Base-by-base conservation (phyloP, 2,888 invertebrate species). In the Nyleta sp. region DNA sequence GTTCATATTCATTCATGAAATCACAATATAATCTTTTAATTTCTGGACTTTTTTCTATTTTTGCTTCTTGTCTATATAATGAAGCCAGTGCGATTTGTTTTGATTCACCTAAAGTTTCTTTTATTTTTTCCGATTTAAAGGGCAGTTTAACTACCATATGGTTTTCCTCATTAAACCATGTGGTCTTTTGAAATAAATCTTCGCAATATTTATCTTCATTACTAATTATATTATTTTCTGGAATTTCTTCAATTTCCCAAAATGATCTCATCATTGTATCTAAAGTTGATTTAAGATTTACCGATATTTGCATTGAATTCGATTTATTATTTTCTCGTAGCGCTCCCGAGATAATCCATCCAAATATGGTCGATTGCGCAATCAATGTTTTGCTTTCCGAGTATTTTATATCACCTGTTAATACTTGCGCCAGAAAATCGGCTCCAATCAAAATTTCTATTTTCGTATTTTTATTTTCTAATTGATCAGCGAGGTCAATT, bases 51-150 rank as follows among this genome's bases (percentile, higher is more conserved):
- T 18, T 6, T 6, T 17, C 20, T 5, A 18, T 7, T n/a, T 11
- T 17, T 18, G 44, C 44, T 44, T 44, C 44, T 17, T 7, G 6
- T 1, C 18, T n/a, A 3, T 18, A 11, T 31, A n/a, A 31, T n/a
- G 52, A 31, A n/a, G 52, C 52, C 4, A 52, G 13, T 6, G 52
- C 52, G 3, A 52, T 52, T 5, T 6, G 0, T 31, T 52, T 31
- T 28, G 52, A 52, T 7, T 48, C 48, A 7, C 48, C 48, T 6
- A 48, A 35, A 35, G n/a, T 8, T 5, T 46, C 2, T 22, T 7
- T 7, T 10, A 22, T 5, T 22, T 4, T 4, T 6, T 6, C 2
- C 10, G 46, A 13, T 46, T 22, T 46, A 13, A 31, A 50, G 3
- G 28, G 50, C 13, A 50, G 28, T 6, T 28, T 28, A n/a, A 50